Percentiles rank a stretch among this genome's conserved stretches.
These are phyloP conservation scores for Cryptophagus acutangulus DNA, from an alignment of 2,888 invertebrate species.

Conservation along the genomic window DNA sequence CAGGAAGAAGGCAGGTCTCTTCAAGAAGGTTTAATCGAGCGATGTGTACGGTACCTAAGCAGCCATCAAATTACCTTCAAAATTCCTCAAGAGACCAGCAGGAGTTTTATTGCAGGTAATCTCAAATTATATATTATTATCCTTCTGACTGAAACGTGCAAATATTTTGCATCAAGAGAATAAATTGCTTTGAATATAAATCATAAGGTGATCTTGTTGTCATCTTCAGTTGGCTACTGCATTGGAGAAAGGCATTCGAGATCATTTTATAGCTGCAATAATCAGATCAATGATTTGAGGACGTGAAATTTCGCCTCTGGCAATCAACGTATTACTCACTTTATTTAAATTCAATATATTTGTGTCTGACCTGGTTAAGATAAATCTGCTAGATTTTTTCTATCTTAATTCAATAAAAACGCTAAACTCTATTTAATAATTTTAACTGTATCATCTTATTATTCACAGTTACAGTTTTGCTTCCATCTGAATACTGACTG, in stretches of 20 bases:
- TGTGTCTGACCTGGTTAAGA: conserved; percentile 7
- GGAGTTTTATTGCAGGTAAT: conserved; percentile 30
- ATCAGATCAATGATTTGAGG: conserved; percentile 13
- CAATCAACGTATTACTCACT: conserved; percentile 7
- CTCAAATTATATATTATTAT: conserved; percentile 3
- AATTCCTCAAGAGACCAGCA: conserved; percentile 44
- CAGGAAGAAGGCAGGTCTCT: conserved; percentile 20
- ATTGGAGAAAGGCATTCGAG: neutral
- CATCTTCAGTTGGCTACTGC: too few species aligned
- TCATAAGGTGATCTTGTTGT: too few species aligned
- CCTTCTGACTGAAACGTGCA: too few species aligned
- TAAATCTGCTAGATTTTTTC: too few species aligned
- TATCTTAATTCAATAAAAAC: too few species aligned
- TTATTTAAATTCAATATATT: conserved; percentile 11
- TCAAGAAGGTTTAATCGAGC: conserved; percentile 49
- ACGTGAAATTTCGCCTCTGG: conserved; percentile 6
- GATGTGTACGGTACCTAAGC: conserved; percentile 49
- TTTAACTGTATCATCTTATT: too few species aligned
- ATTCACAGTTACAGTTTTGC: too few species aligned
- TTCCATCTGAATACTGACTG: too few species aligned
- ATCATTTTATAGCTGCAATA: neutral
- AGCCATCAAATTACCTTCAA: conserved; percentile 50
- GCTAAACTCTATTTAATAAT: too few species aligned
- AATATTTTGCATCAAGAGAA: too few species aligned
- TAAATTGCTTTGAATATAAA: too few species aligned